A percentile compares a stretch with the other conserved stretches of the same genome.
Evolutionary conservation across 2,797 vertebrate species (phyloP).

Genomic region (Chrosomus eos): DNA sequence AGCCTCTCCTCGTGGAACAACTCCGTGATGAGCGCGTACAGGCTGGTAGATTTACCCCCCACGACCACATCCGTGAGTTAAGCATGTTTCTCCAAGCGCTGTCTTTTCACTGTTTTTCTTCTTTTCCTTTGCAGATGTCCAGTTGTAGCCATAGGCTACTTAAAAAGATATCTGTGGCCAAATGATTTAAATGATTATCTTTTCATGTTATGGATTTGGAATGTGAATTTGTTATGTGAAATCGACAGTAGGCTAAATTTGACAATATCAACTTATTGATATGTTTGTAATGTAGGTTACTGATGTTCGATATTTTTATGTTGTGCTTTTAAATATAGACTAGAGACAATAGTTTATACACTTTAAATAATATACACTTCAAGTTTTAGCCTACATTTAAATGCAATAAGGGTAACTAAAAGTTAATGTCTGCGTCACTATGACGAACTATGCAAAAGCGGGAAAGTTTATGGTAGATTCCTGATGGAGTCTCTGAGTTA

Average conservation of each 20-base stretch:
- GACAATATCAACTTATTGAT: background rate
- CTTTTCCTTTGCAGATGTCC: background rate
- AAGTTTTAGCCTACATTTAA: background rate
- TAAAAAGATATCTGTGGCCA: background rate
- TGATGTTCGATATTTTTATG: background rate
- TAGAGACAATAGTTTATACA: background rate
- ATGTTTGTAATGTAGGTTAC: background rate
- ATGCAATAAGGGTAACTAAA: background rate
- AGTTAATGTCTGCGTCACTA: background rate
- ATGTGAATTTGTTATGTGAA: too few species aligned
- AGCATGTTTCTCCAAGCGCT: background rate
- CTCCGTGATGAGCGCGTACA: slow-evolving; percentile 55
- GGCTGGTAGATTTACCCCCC: slow-evolving; percentile 63
- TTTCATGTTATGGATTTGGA: background rate
- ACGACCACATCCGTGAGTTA: slow-evolving; percentile 76
- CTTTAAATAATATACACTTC: too few species aligned
- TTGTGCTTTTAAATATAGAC: background rate
- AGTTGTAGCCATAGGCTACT: background rate
- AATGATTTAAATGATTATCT: background rate
- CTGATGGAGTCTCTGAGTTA: background rate
- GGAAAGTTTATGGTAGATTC: background rate
- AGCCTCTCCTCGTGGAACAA: slow-evolving; percentile 66
- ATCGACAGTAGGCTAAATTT: background rate
- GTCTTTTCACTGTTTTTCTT: background rate
- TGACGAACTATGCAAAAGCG: background rate